Base-by-base conservation (phyloP, 1,140 invertebrate species). In the Limonius californicus region DNA sequence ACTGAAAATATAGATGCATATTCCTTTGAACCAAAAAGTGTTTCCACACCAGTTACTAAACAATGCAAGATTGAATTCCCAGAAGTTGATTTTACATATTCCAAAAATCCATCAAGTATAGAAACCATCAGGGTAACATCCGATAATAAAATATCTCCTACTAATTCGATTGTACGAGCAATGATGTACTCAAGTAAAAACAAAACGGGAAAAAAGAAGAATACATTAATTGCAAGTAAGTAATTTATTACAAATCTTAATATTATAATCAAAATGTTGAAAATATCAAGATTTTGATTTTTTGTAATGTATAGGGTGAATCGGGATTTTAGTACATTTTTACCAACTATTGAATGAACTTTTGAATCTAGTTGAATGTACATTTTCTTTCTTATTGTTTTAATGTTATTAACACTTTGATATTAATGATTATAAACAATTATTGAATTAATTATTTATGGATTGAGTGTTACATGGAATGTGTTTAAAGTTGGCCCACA, bases 181-280 rank as follows among this genome's bases (percentile, higher is more conserved):
- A 74, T 70, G 70, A 76, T 75, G 50, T 72, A 70, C 61, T 72
- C 72, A 0, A 71, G 66, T 54, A 78, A 80, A 47, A 77, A 72
- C 9, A 68, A 79, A 60, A 75, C 77, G 8, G 72, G 83, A 3
- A 81, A 87, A 76, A 86, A 91, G 80, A 85, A 86, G 72, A 74
- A 65, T 87, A 85, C 85, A 7, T 79, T 90, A 20, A 77, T 90
- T 43, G 82, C 85, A 59, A 90, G 87, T 89, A 73, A 69, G 71
- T 72, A 35, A 62, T 14, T 54, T 15, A 39, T 62, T 35, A 7
- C 7, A 35, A 8, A 35, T 35, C 7, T 8, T 35, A 8, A 35
- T 35, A 8, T 35, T 35, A 35, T n/a, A n/a, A n/a, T n/a, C n/a
- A n/a, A n/a, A n/a, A n/a, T n/a, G n/a, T n/a, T n/a, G n/a, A n/a